These are phyloP conservation scores for Leuciscus idus DNA, from an alignment of 2,113 vertebrate genomes.

Conservation along the genomic window DNA sequence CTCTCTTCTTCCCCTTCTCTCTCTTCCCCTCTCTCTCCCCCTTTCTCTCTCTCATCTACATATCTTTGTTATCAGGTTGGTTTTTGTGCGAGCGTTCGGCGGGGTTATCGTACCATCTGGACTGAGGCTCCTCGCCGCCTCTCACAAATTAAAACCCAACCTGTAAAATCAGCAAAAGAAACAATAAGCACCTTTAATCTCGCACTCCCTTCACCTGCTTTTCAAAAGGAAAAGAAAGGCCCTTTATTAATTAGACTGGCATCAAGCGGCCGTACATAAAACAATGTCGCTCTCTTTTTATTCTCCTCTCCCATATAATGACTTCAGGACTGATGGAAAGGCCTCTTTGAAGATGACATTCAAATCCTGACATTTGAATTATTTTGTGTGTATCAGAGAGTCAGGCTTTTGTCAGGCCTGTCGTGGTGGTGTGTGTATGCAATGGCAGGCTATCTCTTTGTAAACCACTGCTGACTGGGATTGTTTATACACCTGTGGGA, in stretches of 20 bases:
- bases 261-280: conserved; percentile 96
- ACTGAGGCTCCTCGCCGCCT: conserved; percentile 89
- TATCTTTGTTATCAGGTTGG: conserved; percentile 97
- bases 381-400: conserved; percentile 92
- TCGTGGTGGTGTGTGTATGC: conserved; percentile 42
- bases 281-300: conserved; percentile 89
- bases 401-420: conserved; percentile 79
- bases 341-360: conserved; percentile 99
- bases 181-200: conserved; percentile 99
- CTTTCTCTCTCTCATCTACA: conserved; percentile 86
- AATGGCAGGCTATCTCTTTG: conserved; percentile 40
- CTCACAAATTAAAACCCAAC: conserved; percentile 99
- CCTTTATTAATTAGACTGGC: conserved; percentile 99
- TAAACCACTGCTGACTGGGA: conserved; percentile 33
- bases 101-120: conserved; percentile 95
- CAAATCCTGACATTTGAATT: conserved; percentile 99
- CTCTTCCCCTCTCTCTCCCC: conserved; percentile 73
- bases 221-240: conserved; percentile 86
- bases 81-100: conserved; percentile 88
- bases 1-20: conserved; percentile 69
- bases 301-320: conserved; percentile 84
- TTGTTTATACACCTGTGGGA: conserved; percentile 39
- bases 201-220: conserved; percentile 87
- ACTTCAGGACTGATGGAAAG: conserved; percentile 92
- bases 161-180: conserved; percentile 96